Base-by-base conservation (phyloP, 2,797 vertebrate genomes). In the Ptychadena robeensis region DNA sequence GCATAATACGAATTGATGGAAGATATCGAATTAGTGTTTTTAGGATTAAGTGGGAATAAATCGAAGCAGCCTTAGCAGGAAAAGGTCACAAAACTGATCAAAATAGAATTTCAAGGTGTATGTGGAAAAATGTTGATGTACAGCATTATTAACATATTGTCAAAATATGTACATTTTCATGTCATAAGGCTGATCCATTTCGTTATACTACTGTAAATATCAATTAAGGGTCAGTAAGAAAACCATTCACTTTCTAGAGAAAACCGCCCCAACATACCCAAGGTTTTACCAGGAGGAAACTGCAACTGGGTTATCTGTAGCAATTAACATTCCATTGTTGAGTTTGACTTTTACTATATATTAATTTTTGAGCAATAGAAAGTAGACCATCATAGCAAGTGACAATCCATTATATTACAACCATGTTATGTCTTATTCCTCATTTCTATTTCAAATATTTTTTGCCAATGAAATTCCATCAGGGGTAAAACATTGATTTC, bases 161-260 rank as follows among this genome's bases (percentile, higher is more conserved):
- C 10, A 35, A n/a, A 18, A 35, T 67, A 10, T 31, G 8, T 65
- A 14, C 11, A n/a, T n/a, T n/a, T n/a, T n/a, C n/a, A 65, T 66
- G 11, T 66, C 18, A 32, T 30, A 25, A 32, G 15, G 2, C 4
- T 34, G 15, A 32, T 67, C 65, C 10, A 67, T 67, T 8, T 22
- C 4, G 2, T 4, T 31, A 31, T 32, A 0, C 15, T 67, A 34
- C 22, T 67, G 18, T 67, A 34, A 48, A 18, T 9, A 66, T 66
- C 18, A 66, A 32, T 66, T 66, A 66, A 66, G 34, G 28, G 28
- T 30, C 64, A 66, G 15, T 18, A 65, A 65, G 28, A 66, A 66
- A 66, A 9, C 31, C 32, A 66, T 31, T 66, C 11, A 15, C 12
- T 44, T 44, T 44, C 38, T 11, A 44, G 2, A 15, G 14, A 44